Base-by-base conservation (phyloP, 2,888 invertebrate species). In the Cheilosia soror region DNA sequence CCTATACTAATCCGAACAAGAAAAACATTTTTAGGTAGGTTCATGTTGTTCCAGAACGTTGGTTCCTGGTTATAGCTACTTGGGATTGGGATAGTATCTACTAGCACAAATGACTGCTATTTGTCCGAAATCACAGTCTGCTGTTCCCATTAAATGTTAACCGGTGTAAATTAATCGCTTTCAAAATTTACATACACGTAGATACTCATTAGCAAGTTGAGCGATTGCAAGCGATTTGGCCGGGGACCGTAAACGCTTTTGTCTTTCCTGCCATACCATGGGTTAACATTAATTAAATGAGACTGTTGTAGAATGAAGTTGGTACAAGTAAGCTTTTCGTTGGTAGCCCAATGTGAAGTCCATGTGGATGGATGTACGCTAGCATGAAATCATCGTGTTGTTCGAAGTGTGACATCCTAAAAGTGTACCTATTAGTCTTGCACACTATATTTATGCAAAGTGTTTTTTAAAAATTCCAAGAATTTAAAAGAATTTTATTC, bases 131-230 rank as follows among this genome's bases (percentile, higher is more conserved):
- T 84, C 80, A 84, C 73, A 71, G 79, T 44, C 73, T 75, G 65
- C 51, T 80, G 80, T 75, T 71, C 60, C 69, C 75, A 71, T 75
- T 75, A 75, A 71, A 84, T 66, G 84, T 75, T 76, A 75, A 76
- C 69, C 71, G 44, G 69, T 75, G 84, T 84, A 71, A 75, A 80
- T 84, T 84, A 80, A 84, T 84, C 69, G 84, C 80, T 84, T 60
- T 53, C 47, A 69, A 80, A 84, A 84, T 84, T 84, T 69, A 65
- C 84, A 80, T 84, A 80, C 75, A 84, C 79, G 58, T 69, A 75
- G 69, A 66, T 58, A 77, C 53, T 47, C 75, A 84, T 84, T 73
- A 79, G 63, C 69, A 75, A 44, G 53, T 65, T 75, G 65, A 79
- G 57, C 40, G 75, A 75, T 80, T 80, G 84, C 58, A 75, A 57